Evolutionary conservation across 1,140 invertebrate species (phyloP), one percentile per base, ranked within the genome.

Genomic region (Leptopilina boulardi): DNA sequence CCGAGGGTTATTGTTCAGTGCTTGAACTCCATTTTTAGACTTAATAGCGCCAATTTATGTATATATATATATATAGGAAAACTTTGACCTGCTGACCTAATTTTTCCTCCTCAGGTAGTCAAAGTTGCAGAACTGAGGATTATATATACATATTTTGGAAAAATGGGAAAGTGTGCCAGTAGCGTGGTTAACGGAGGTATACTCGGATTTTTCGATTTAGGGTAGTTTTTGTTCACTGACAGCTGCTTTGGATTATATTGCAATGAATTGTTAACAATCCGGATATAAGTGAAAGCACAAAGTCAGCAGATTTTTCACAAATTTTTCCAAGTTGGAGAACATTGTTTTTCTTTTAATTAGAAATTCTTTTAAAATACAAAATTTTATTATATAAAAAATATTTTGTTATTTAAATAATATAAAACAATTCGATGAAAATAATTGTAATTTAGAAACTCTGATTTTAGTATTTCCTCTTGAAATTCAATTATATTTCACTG

Each of bases 51-150:
- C 78, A 77, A 79, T n/a, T n/a, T n/a, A n/a, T n/a, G n/a, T 38
- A 38, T 38, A 38, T 38, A 38, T 38, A 38, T 38, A 38, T 38
- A 38, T 82, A 83, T 81, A 82, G 0, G 34, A 13, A 23, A 11
- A 71, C 73, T 18, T 23, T n/a, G 56, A 74, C 38, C 56, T 23
- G 71, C 78, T 85, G 79, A 81, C 82, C 84, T 56, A 85, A 84
- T 85, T 85, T 84, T 81, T 83, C 74, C 38, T 30, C 21, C 15
- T 1, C 75, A 77, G 77, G 74, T 75, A 70, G n/a, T 34, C 54
- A 10, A 44, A 77, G 15, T 26, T 30, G 26, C 23, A 30, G n/a
- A 21, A 9, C 19, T 30, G 21, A 15, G 59, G 59, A 66, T 66
- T 66, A 23, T 66, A n/a, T n/a, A n/a, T n/a, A n/a, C n/a, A n/a